A percentile compares a stretch with the other conserved stretches of the same genome.
Evolutionary conservation across 2,888 invertebrate genomes (phyloP).

Genomic region (Ceraclea dissimilis): DNA sequence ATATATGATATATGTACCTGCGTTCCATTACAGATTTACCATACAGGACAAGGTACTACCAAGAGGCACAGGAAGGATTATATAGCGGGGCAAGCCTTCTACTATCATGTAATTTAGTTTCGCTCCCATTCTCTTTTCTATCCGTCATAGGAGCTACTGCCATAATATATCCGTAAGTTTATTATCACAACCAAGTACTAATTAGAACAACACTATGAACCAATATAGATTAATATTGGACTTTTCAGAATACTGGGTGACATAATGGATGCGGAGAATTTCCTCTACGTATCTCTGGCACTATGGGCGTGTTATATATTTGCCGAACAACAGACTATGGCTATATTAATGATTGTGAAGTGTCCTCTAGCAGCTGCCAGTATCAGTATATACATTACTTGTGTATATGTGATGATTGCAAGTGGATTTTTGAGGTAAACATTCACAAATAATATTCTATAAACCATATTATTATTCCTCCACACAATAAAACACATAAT

Average conservation of each 20-base stretch:
- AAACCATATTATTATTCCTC: not conserved
- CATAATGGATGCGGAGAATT: slow-evolving; percentile 50
- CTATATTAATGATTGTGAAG: slow-evolving; percentile 73
- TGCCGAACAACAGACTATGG: slow-evolving; percentile 78
- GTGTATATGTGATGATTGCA: slow-evolving; percentile 61
- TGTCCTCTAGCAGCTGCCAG: slow-evolving; percentile 70
- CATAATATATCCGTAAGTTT: slow-evolving; percentile 63
- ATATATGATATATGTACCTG: too few relatives aligned
- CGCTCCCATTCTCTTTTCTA: slow-evolving; percentile 74
- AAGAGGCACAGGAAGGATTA: slow-evolving; percentile 82
- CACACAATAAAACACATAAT: not conserved
- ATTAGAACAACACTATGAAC: too few relatives aligned
- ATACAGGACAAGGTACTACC: slow-evolving; percentile 85
- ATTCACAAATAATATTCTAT: not conserved
- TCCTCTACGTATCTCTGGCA: slow-evolving; percentile 59
- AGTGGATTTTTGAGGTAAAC: slow-evolving; percentile 71
- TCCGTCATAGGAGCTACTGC: slow-evolving; percentile 65
- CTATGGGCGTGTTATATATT: slow-evolving; percentile 82
- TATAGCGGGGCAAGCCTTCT: slow-evolving; percentile 82
- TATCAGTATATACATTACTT: slow-evolving; percentile 69
- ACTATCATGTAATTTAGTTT: slow-evolving; percentile 71
- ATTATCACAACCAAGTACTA: not conserved
- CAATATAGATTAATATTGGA: not conserved
- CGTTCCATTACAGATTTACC: slow-evolving; percentile 60
- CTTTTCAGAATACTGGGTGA: slow-evolving; percentile 50